Evolutionary conservation across 2,797 vertebrate species (phyloP).

Genomic region (Argya squamiceps): DNA sequence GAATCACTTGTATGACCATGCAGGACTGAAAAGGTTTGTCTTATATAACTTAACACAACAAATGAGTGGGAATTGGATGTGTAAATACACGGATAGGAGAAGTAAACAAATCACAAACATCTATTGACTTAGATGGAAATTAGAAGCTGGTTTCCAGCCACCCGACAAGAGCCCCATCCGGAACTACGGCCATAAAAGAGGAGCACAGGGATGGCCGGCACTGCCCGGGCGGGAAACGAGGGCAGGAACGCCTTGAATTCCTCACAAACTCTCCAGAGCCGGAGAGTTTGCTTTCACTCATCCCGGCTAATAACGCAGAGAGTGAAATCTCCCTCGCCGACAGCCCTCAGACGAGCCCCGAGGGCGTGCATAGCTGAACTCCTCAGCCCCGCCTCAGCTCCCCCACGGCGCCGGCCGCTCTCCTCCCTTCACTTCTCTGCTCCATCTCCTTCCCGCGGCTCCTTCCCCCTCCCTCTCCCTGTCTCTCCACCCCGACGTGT

Average conservation of each 20-base stretch:
- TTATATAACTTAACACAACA: background rate
- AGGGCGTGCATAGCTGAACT: background rate
- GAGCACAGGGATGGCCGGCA: background rate
- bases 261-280: background rate
- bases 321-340: background rate
- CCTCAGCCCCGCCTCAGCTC: background rate
- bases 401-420: background rate
- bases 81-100: background rate
- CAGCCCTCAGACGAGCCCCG: background rate
- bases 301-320: background rate
- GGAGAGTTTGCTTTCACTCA: background rate
- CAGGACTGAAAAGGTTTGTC: background rate
- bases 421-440: rapidly evolving
- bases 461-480: background rate
- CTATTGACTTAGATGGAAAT: background rate
- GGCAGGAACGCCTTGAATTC: background rate
- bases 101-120: background rate
- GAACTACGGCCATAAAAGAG: background rate
- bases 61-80: background rate
- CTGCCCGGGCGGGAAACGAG: background rate
- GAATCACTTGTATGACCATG: rapidly evolving
- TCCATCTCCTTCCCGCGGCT: background rate
- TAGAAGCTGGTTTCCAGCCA: background rate
- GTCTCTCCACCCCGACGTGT: constrained; percentile 23
- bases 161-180: background rate